Base-by-base conservation (phyloP, 2,113 vertebrate species). In the Phrynocephalus versicolor region DNA sequence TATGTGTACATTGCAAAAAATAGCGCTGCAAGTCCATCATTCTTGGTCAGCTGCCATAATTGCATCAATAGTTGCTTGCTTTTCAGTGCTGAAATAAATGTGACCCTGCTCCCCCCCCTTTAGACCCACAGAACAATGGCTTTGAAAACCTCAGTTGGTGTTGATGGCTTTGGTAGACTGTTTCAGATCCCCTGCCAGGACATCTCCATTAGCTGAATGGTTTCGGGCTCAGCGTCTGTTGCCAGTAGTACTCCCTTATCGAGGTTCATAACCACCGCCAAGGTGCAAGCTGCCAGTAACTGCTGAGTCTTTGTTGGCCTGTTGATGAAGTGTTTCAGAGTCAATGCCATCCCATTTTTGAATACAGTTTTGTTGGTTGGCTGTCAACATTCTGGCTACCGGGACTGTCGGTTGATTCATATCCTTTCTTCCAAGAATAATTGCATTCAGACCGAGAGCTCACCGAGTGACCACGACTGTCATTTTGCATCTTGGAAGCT, bases 171-270 rank as follows among this genome's bases (percentile, higher is more conserved):
- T 76, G 9, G 33, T 73, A 81, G 65, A 72, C 67, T 37, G 78
- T 71, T 83, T 55, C 33, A 79, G 81, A 76, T 41, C 45, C 85
- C 2, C 85, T 89, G 80, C 88, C 79, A 90, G 82, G 70, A 88
- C 82, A 45, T 80, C 86, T 91, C 89, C 45, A 0, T 83, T 70
- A 83, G n/a, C 69, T 5, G 85, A n/a, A 27, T 45, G 70, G 16
- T 41, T 18, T 0, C 30, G 58, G 33, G 70, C 60, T 55, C 57
- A 33, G 70, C 35, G 1, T 41, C 39, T 18, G 14, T 10, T 89
- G 89, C 81, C 85, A 60, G 78, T 77, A 1, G 0, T 0, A 30
- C 67, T 69, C 89, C 62, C 82, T 72, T 30, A 58, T 76, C 81
- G 55, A 41, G 12, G 45, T 81, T 45, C 14, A 0, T 30, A 74